phyloP scores from a whole-genome alignment of 2,797 vertebrate species.

The Girardinus metallicus region DNA sequence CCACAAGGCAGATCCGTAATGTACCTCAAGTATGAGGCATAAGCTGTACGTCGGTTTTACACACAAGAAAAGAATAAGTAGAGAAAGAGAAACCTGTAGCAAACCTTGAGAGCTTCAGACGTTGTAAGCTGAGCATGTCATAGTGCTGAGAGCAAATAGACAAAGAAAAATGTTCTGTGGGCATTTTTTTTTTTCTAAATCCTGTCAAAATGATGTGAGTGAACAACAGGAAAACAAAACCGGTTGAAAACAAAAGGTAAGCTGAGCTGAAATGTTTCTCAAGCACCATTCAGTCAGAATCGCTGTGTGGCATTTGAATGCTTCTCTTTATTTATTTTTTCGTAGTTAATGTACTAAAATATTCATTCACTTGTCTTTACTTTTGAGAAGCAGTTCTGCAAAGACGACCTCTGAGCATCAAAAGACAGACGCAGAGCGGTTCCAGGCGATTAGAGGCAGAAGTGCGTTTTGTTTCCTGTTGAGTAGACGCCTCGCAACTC shows the following conservation, averaged over 20 bases:
- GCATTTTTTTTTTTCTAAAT: not conserved
- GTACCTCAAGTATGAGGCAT: not conserved
- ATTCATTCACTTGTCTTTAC: not conserved
- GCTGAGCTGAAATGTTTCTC: not conserved
- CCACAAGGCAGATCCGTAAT: not conserved
- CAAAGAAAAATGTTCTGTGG: not conserved
- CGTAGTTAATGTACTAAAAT: not conserved
- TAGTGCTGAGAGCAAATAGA: not conserved
- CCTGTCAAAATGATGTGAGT: not conserved
- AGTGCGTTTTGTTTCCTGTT: constrained; percentile 21
- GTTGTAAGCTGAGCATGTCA: not conserved
- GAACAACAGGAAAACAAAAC: not conserved
- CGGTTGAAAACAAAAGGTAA: not conserved
- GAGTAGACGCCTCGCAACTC: constrained; percentile 20
- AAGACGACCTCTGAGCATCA: not conserved
- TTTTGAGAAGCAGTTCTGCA: not conserved
- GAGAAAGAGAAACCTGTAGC: not conserved
- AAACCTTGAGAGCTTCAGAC: not conserved
- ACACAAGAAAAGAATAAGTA: not conserved
- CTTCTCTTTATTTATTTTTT: not conserved
- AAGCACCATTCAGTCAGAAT: not conserved
- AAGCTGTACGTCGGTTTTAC: not conserved
- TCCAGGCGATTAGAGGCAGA: constrained; percentile 12
- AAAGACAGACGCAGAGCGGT: constrained; percentile 11
- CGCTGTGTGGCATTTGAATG: not conserved